Evolutionary conservation across 2,113 vertebrate genomes (phyloP), one percentile per base, ranked within the genome.

Genomic region (Aspiorhynchus laticeps): DNA sequence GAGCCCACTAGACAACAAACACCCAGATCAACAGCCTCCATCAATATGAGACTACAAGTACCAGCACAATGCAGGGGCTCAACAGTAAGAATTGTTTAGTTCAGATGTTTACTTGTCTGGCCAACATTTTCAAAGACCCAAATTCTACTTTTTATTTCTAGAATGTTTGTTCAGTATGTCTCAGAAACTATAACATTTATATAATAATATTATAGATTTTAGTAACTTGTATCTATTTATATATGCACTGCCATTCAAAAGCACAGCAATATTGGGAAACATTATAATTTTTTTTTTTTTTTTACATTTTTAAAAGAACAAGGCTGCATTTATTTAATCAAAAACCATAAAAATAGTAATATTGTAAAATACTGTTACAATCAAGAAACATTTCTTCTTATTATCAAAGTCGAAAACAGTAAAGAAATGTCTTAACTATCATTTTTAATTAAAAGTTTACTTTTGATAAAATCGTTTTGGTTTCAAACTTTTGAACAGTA

Each of bases 1-100:
- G 78, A 9, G 89, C 91, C 95, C 95, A 96, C 95, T 96, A 90
- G 19, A 51, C 65, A 48, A 76, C 73, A 79, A 63, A 28, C 77
- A 74, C 24, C 7, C 28, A 76, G 12, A 82, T 21, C 26, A n/a
- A 76, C 28, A 41, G 36, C 5, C 31, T 84, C 17, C 33, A 61
- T 86, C 12, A 51, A 26, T 51, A 63, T 63, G 59, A 51, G 53
- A 82, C 69, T 2, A 15, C 15, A 17, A 83, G 17, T 8, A 24
- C n/a, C 9, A 46, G 9, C 17, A 51, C 46, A 48, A 21, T 53
- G 8, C 46, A 31, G 48, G 26, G 28, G 48, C 9, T 21, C 74
- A 75, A 26, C 11, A n/a, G 5, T 75, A 71, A 71, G 67, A 4
- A 71, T 71, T 36, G 17, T 36, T 69, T 69, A 69, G 65, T 31